phyloP scores from a whole-genome alignment of 1,140 invertebrate genomes.

The Lasioglossum albipes region DNA sequence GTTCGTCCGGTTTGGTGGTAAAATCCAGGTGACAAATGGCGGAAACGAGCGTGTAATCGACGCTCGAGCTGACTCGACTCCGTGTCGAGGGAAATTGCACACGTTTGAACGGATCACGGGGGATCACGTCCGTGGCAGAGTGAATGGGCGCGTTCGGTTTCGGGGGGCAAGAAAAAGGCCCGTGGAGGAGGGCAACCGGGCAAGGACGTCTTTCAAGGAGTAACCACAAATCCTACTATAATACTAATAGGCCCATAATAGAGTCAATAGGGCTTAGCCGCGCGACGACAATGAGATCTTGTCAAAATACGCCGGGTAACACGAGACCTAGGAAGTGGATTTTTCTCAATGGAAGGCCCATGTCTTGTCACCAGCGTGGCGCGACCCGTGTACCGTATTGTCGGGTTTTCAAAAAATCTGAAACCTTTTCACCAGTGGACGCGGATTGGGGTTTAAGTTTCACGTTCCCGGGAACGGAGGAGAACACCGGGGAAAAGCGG shows the following conservation, averaged over 20 bases:
- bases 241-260: conserved; percentile 81
- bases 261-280: conserved; percentile 79
- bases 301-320: conserved; percentile 79
- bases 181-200: conserved; percentile 44
- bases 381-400: conserved; percentile 53
- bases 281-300: conserved; percentile 78
- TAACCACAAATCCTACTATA: conserved; percentile 79
- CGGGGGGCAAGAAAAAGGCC: conserved; percentile 64
- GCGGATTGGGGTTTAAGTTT: conserved; percentile 76
- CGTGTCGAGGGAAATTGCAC: conserved; percentile 40
- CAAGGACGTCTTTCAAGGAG: conserved; percentile 66
- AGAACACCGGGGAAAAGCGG: conserved; percentile 41
- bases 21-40: conserved; percentile 4
- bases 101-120: conserved; percentile 23
- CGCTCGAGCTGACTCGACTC: conserved; percentile 27
- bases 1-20: no score
- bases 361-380: conserved; percentile 48
- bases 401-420: conserved; percentile 75
- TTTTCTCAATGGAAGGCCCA: conserved; percentile 75
- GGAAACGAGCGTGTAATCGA: neutral
- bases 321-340: conserved; percentile 79
- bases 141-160: conserved; percentile 52
- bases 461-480: conserved; percentile 52
- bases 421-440: conserved; percentile 63
- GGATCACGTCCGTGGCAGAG: conserved; percentile 16